phyloP scores from a whole-genome alignment of 92 coral and sea anemone genomes.

The Bergia sp. region DNA sequence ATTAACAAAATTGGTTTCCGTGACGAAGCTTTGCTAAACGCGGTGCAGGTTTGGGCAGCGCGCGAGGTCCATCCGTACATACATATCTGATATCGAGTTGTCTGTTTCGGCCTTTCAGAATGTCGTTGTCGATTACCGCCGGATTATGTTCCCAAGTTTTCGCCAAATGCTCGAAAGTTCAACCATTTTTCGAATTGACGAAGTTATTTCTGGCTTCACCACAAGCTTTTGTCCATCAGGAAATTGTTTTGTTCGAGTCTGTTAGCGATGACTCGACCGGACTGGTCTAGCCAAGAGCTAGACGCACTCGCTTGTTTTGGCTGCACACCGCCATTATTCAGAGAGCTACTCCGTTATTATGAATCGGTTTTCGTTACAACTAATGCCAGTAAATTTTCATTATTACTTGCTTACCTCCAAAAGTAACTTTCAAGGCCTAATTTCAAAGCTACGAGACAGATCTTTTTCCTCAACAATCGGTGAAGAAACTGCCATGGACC shows the following conservation, averaged over 20 bases:
- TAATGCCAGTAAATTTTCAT: constrained; percentile 2
- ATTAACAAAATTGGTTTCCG: constrained; percentile 44
- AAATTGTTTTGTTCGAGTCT: constrained; percentile 32
- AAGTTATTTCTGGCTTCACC: neutral
- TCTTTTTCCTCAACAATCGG: neutral
- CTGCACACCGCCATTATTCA: constrained; percentile 5
- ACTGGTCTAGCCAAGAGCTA: constrained; percentile 44
- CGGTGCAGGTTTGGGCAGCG: constrained; percentile 1
- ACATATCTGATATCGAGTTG: constrained; percentile 12
- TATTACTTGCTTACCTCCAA: constrained; percentile 16
- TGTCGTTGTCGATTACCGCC: neutral
- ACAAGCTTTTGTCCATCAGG: constrained; percentile 5
- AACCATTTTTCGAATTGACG: neutral
- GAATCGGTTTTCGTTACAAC: neutral
- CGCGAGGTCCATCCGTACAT: constrained; percentile 12
- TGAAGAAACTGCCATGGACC: constrained; percentile 26
- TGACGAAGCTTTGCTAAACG: constrained; percentile 22
- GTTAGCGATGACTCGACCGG: constrained; percentile 26
- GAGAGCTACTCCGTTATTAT: neutral
- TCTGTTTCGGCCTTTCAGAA: constrained; percentile 30
- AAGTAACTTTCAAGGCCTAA: constrained; percentile 4
- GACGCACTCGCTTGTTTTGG: constrained; percentile 32
- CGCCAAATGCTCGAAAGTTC: neutral
- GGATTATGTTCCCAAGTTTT: neutral
- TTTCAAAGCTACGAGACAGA: neutral